phyloP scores from a whole-genome alignment of 2,888 invertebrate species.

The Meteorus colon region DNA sequence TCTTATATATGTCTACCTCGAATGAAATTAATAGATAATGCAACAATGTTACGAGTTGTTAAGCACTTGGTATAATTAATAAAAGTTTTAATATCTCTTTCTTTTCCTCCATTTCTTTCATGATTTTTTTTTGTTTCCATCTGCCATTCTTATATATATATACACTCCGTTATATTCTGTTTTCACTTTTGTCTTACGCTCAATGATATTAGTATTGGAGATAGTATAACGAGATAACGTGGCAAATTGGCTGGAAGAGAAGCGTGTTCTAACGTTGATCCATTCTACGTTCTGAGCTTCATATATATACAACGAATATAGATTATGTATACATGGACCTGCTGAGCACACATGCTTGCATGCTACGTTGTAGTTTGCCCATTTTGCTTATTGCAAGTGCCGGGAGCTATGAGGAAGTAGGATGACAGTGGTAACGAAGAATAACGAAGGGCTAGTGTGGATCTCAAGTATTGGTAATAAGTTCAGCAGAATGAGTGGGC shows the following conservation, averaged over 20 bases:
- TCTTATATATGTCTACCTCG: neutral
- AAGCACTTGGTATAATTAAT: neutral
- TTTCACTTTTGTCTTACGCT: neutral
- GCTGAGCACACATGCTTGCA: neutral
- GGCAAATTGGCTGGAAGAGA: neutral
- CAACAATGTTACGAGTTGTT: neutral
- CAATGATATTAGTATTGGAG: neutral
- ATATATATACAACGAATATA: neutral
- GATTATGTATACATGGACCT: neutral
- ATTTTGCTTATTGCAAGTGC: neutral
- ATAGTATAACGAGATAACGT: slow-evolving; percentile 2
- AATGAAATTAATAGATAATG: neutral
- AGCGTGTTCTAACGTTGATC: slow-evolving; percentile 36
- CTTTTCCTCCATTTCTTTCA: neutral
- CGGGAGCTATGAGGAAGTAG: neutral
- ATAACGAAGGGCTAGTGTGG: slow-evolving; percentile 16
- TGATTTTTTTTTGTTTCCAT: neutral
- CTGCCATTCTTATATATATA: neutral
- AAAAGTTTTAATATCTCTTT: neutral
- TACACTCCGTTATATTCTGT: neutral
- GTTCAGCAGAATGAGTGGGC: neutral
- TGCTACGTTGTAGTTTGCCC: neutral
- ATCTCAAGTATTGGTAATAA: neutral
- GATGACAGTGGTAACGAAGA: slow-evolving; percentile 19
- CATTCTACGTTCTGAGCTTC: slow-evolving; percentile 28